Base-by-base conservation (phyloP, 2,797 vertebrate genomes). In the Sitta carolinensis region DNA sequence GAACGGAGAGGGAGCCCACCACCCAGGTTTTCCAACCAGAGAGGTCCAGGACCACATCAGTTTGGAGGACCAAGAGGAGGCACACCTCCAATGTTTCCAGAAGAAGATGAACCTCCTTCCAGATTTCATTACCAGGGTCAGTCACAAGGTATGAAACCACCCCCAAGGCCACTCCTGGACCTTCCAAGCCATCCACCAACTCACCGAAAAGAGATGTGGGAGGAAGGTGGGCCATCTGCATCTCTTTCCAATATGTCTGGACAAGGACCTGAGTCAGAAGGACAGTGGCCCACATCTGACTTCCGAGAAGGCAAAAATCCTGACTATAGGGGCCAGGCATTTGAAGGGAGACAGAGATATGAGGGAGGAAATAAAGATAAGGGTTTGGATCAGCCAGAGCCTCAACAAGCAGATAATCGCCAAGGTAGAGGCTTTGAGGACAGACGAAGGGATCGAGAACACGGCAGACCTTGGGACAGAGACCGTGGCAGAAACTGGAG, bases 381-480 rank as follows among this genome's bases (percentile, higher is more conserved):
- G 64, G 87, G 97, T 38, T 87, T 96, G 43, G 97, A 96, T 25
- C 97, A 98, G 54, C 78, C 95, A 4, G 97, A 98, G 22, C 77
- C 89, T 27, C 98, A 97, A 45, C 95, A 96, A 29, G 94, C 96
- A 1, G 99, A 99, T 51, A 98, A 98, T 57, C 98, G 98, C 36
- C 98, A 97, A 45, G 97, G 98, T 52, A 98, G 99, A 52, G 84
- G 97, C 34, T 98, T 98, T 4, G 99, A 99, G 51, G 99, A 99
- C 48, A 97, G 98, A 40, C 97, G 98, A 82, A 98, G 98, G 77
- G 99, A 99, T 67, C 97, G 98, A 63, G 99, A 99, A 29, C 98
- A 98, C 0, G 88, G 98, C 79, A 97, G 98, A 82, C 94, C 98
- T 11, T 99, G 99, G 98, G 99, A 97, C 47, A 98, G 98, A 94